These are phyloP conservation scores for Cerastis rubricosa DNA, from an alignment of 2,888 invertebrate genomes.

Conservation along the genomic window DNA sequence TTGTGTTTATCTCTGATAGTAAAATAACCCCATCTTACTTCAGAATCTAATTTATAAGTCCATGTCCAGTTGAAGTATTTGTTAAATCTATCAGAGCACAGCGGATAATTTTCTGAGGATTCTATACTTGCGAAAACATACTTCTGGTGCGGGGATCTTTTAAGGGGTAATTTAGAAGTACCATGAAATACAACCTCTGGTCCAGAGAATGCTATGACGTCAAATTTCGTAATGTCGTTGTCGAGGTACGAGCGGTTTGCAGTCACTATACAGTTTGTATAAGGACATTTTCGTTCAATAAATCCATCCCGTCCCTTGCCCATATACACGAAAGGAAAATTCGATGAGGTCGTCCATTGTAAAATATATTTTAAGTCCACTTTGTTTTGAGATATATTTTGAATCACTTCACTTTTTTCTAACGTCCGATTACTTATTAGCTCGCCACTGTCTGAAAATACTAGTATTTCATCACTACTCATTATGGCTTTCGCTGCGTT, in stretches of 20 bases:
- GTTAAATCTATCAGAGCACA: constrained; percentile 71
- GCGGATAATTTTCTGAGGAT: constrained; percentile 76
- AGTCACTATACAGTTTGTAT: constrained; percentile 81
- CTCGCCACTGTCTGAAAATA: constrained; percentile 1
- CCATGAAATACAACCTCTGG: constrained; percentile 69
- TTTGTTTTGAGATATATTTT: constrained; percentile 16
- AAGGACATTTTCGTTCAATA: constrained; percentile 74
- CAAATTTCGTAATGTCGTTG: constrained; percentile 75
- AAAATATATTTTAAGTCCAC: constrained; percentile 73
- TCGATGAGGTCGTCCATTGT: constrained; percentile 75
- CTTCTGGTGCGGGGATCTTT: constrained; percentile 75
- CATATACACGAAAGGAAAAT: constrained; percentile 75
- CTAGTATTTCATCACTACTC: not conserved
- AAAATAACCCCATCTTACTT: constrained; percentile 77
- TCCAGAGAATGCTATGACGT: constrained; percentile 79
- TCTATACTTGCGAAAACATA: constrained; percentile 80
- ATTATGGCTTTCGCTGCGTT: constrained; percentile 6
- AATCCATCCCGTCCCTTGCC: constrained; percentile 71
- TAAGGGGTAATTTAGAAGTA: constrained; percentile 60
- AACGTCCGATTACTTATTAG: constrained; percentile 3
- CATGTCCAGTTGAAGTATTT: constrained; percentile 83
- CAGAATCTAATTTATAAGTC: constrained; percentile 80
- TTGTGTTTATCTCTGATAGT: constrained; percentile 70
- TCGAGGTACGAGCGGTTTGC: constrained; percentile 68
- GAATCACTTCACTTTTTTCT: constrained; percentile 20